Conservation (phyloP, 1,140 invertebrate genomes). For the Platorchestia sp. region DNA sequence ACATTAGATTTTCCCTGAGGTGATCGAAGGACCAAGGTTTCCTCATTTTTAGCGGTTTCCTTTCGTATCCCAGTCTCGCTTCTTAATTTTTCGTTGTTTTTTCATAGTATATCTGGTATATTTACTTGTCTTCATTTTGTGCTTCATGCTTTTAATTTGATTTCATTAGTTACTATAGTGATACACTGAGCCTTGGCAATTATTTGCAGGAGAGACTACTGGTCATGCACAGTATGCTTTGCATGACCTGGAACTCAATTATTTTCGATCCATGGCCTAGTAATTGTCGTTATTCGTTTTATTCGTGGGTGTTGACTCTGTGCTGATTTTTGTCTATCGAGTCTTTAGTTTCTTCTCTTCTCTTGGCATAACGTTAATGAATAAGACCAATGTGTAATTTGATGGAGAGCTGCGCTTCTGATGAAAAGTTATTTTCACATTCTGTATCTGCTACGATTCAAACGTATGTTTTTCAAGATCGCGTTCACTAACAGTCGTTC, state of each 20-base stretch:
- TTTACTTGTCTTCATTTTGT: background rate
- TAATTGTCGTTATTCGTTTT: background rate
- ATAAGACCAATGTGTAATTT: background rate
- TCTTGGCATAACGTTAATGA: background rate
- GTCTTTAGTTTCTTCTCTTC: background rate
- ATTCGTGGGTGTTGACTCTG: background rate
- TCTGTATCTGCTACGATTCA: background rate
- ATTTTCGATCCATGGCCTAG: background rate
- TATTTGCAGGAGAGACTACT: background rate
- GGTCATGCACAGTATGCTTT: background rate
- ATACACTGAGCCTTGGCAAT: background rate
- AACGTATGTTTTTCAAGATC: background rate
- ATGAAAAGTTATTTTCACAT: background rate
- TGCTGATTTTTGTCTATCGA: background rate
- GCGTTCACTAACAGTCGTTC: background rate
- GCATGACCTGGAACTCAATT: background rate
- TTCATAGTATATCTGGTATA: background rate
- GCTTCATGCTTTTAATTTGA: background rate
- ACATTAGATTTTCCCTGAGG: background rate
- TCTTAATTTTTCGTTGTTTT: background rate
- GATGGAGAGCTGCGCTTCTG: background rate
- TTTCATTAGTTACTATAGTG: background rate
- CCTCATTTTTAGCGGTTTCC: background rate
- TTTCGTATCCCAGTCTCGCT: background rate
- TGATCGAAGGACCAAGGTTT: background rate